These are phyloP conservation scores for Ditylenchus weischeri DNA, from an alignment of 2,888 invertebrate genomes.

Conservation along the genomic window DNA sequence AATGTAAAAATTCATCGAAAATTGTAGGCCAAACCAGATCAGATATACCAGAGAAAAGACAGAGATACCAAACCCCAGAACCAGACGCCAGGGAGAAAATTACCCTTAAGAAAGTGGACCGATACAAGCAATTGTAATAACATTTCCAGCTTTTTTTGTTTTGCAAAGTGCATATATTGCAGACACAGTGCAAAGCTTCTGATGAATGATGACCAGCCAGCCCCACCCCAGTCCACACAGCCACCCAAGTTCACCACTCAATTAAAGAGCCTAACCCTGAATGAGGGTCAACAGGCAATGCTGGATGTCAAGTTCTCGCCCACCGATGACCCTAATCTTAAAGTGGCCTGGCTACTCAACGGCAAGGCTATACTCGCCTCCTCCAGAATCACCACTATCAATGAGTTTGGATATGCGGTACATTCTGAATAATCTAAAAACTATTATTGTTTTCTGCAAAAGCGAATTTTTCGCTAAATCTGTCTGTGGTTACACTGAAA, in stretches of 20 bases:
- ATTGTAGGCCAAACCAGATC: not conserved
- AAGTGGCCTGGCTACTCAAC: slow-evolving; percentile 54
- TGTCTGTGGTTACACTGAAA: no score
- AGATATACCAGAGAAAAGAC: slow-evolving; percentile 14
- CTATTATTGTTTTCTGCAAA: no score
- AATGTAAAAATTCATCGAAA: not conserved
- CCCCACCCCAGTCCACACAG: slow-evolving; percentile 39
- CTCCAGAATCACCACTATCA: slow-evolving; percentile 46
- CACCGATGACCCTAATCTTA: slow-evolving; percentile 54
- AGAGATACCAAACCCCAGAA: slow-evolving; percentile 31
- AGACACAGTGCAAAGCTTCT: slow-evolving; percentile 31
- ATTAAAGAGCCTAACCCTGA: slow-evolving; percentile 58
- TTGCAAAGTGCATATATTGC: no score
- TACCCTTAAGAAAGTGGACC: slow-evolving; percentile 46
- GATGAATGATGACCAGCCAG: slow-evolving; percentile 16
- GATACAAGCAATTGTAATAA: slow-evolving; percentile 37
- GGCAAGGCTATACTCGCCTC: slow-evolving; percentile 51
- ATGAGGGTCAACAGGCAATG: slow-evolving; percentile 66
- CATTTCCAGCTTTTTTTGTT: not conserved
- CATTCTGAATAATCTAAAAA: no score
- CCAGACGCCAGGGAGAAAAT: slow-evolving; percentile 49
- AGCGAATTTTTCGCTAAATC: no score
- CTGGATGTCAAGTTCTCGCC: slow-evolving; percentile 51
- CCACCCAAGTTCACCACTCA: slow-evolving; percentile 50
- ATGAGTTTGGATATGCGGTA: slow-evolving; percentile 66